phyloP scores from a whole-genome alignment of 1,140 invertebrate species.

The Pseudachorutes palmiensis region DNA sequence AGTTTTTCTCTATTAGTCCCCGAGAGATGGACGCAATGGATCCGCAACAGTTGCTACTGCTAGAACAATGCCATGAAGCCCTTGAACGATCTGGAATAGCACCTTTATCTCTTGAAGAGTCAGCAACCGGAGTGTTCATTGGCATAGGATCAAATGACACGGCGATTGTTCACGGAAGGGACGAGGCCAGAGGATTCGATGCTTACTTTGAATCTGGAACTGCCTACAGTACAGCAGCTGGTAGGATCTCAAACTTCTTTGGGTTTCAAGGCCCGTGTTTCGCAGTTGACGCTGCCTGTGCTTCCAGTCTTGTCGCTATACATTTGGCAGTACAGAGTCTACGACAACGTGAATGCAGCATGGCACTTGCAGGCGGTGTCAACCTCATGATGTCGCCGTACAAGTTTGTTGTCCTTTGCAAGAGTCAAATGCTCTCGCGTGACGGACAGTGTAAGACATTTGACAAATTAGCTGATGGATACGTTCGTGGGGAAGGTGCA shows the following conservation, averaged over 20 bases:
- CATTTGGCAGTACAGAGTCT: conserved; percentile 78
- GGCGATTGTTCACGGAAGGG: background rate
- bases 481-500: background rate
- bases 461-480: background rate
- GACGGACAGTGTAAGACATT: background rate
- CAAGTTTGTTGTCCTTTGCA: conserved; percentile 44
- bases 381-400: conserved; percentile 24
- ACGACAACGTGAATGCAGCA: conserved; percentile 39
- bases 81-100: conserved; percentile 49
- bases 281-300: conserved; percentile 90
- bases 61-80: conserved; percentile 54
- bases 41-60: conserved; percentile 52
- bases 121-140: conserved; percentile 49
- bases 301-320: conserved; percentile 79
- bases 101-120: conserved; percentile 42
- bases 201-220: conserved; percentile 10
- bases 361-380: conserved; percentile 11
- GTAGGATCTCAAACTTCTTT: background rate
- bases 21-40: conserved; percentile 54
- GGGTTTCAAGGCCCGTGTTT: conserved; percentile 52
- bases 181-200: background rate
- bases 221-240: conserved; percentile 5
- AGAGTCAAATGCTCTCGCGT: conserved; percentile 44
- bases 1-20: conserved; percentile 48
- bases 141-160: conserved; percentile 40